Base-by-base conservation (phyloP, 2,797 vertebrate species). In the Salmo trutta region DNA sequence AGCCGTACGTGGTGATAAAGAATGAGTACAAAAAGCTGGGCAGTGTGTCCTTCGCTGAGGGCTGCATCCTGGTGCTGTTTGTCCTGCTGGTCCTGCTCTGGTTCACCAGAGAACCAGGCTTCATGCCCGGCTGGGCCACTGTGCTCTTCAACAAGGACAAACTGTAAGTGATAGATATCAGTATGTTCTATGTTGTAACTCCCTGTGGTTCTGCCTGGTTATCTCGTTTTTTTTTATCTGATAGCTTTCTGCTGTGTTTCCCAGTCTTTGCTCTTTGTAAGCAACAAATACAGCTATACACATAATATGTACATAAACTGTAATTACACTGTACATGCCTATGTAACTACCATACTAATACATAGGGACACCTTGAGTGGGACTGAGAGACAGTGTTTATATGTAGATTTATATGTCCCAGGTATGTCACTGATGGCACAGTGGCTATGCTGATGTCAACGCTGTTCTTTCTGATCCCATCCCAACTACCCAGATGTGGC, bases 101-200 rank as follows among this genome's bases (percentile, higher is more conserved):
- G 97, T 97, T 98, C 78, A 96, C 95, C 1, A 91, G 96, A 76
- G 96, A 97, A 0, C 97, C 96, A 0, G 96, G 96, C 0, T 97
- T 98, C 89, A 94, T 97, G 75, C 88, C 84, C 0, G 96, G 97
- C 27, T 97, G 97, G 96, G 97, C 95, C 66, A 91, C 88, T 0
- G 75, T 90, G 56, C 88, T 92, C 73, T 96, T 97, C 85, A 91
- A 94, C 83, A 73, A 90, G 5, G 3, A 78, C 0, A 76, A 71
- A 64, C 82, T 89, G 96, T 98, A 73, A 95, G 95, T 92, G 17
- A 73, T 16, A 3, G 8, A 31, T 12, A 33, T 27, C 33, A 68
- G 41, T 5, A 53, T 19, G 14, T 6, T 33, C 47, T 17, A 15
- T 5, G 6, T 33, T 36, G 21, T 14, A 41, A 52, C 51, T 17